These are phyloP conservation scores for Leptinotarsa tumamoca DNA, from an alignment of 2,888 invertebrate species.

Conservation along the genomic window DNA sequence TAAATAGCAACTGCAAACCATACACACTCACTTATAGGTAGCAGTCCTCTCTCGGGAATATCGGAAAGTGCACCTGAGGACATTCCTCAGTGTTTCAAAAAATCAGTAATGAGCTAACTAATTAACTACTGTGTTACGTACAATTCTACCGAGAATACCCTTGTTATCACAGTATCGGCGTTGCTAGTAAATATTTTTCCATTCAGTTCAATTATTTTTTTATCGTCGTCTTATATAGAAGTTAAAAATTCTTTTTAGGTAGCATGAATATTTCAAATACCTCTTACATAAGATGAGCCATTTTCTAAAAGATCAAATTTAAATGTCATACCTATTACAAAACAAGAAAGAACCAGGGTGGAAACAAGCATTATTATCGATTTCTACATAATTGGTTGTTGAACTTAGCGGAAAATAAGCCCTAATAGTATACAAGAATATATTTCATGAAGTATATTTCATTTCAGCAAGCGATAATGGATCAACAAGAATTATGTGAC, in stretches of 20 bases:
- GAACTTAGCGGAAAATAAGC: no score
- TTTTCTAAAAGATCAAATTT: neutral
- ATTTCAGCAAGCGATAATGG: no score
- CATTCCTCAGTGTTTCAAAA: slow-evolving; percentile 10
- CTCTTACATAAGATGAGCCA: neutral
- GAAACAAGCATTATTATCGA: no score
- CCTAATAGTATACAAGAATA: no score
- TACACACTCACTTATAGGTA: neutral
- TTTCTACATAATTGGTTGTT: no score
- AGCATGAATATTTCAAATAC: neutral
- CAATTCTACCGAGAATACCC: slow-evolving; percentile 20
- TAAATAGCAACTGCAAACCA: neutral
- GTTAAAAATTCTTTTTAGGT: neutral
- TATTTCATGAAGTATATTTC: no score
- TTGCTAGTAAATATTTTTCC: slow-evolving; percentile 13
- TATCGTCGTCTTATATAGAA: neutral
- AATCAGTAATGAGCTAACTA: slow-evolving; percentile 11
- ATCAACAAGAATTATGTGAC: no score
- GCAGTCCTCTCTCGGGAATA: neutral
- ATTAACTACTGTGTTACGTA: slow-evolving; percentile 13
- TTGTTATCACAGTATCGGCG: neutral
- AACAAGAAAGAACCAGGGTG: no score
- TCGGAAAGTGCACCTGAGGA: slow-evolving; percentile 2
- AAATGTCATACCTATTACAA: no score
- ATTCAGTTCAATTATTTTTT: slow-evolving; percentile 21